Base-by-base conservation (phyloP, 2,113 vertebrate species). In the Nymphicus hollandicus region DNA sequence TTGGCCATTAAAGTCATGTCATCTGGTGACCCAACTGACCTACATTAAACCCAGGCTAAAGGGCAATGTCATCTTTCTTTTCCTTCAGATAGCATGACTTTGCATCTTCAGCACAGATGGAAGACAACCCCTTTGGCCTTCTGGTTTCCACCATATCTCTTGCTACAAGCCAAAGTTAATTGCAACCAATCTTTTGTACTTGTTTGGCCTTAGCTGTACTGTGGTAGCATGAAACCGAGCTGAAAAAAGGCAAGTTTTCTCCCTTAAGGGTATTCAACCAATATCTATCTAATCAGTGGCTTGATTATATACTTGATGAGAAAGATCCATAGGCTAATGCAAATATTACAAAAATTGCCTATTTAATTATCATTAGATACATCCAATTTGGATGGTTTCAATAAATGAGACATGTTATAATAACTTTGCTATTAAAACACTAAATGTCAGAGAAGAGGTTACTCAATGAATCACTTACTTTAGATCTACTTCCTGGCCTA, bases 1-100 rank as follows among this genome's bases (percentile, higher is more conserved):
- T 93, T 96, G 83, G 86, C 91, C 95, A 96, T 97, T 96, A 96
- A 96, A 95, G 95, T 94, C 88, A 91, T 96, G 95, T 96, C 92
- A 95, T 96, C 95, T 93, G 92, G 92, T 95, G 95, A 97, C 95
- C 95, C 92, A 97, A 81, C 28, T 94, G 95, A 96, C 96, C 96
- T 81, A 95, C 92, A 96, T 93, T 96, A 97, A 95, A 92, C 70
- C 80, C 81, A 92, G 93, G 96, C 91, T 96, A 97, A 97, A 95
- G 91, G 95, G 92, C 93, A 96, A 96, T 58, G 95, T 84, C 92
- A 91, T 96, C 93, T 89, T 89, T 96, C 92, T 94, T 94, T 85
- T 61, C 76, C 72, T 87, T 76, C 29, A 86, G 88, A 91, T 94
- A 93, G 65, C 61, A 89, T 73, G 88, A 93, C 86, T 94, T 93